A percentile compares a stretch with the other conserved stretches of the same genome.
Conservation (phyloP, 2,113 vertebrate genomes). For the Collichthys lucidus region DNA sequence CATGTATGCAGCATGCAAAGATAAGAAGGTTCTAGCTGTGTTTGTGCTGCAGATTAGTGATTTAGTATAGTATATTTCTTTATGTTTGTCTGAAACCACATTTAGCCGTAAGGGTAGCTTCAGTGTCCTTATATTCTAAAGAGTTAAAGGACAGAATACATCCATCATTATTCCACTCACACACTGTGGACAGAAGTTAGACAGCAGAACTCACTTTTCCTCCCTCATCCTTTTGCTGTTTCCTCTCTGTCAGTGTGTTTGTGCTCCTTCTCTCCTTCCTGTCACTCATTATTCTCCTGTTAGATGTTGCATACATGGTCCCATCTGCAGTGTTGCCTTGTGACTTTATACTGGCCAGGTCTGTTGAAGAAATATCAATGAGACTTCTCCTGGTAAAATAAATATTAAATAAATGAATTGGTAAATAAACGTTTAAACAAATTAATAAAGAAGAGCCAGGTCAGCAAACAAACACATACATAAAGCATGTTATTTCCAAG, state of each 20-base stretch:
- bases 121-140: not conserved
- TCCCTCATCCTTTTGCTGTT: not conserved
- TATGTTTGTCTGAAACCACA: no score
- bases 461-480: not conserved
- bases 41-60: not conserved
- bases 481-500: not conserved
- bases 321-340: not conserved
- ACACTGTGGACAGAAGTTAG: not conserved
- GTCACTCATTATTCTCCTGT: not conserved
- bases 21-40: no score
- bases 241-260: not conserved
- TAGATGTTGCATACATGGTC: not conserved
- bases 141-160: not conserved
- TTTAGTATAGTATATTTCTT: no score
- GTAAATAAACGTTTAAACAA: not conserved
- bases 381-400: not conserved
- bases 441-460: not conserved
- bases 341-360: not conserved
- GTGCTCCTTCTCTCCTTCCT: not conserved
- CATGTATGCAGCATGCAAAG: no score
- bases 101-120: not conserved
- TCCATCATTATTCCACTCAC: not conserved
- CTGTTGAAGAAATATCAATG: not conserved
- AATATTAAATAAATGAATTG: not conserved
- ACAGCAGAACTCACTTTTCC: not conserved